A percentile compares a stretch with the other conserved stretches of the same genome.
These are phyloP conservation scores for Echinops telfairi DNA, from an alignment of 2,113 vertebrate genomes.

Conservation along the genomic window DNA sequence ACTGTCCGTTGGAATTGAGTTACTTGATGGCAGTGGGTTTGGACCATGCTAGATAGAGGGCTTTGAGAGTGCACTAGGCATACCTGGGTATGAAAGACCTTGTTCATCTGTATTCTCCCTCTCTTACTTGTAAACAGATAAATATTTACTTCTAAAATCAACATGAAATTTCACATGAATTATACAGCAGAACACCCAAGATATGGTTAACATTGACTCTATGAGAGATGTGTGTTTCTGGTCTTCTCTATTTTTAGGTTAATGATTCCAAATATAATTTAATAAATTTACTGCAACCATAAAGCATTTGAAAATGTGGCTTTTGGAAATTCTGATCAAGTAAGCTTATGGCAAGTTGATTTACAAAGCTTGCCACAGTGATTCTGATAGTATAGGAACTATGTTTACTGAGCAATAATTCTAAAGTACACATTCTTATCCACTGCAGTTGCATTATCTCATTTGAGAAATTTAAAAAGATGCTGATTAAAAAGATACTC, in stretches of 20 bases:
- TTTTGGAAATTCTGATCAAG: not conserved
- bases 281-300: not conserved
- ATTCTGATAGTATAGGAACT: not conserved
- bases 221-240: not conserved
- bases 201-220: not conserved
- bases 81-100: not conserved
- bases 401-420: not conserved
- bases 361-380: not conserved
- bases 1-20: too few species aligned
- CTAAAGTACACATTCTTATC: not conserved
- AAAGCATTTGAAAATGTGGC: too few species aligned
- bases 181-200: not conserved
- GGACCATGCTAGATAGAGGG: not conserved
- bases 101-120: not conserved
- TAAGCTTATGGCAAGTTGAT: not conserved
- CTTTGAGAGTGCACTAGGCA: not conserved
- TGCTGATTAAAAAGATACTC: not conserved
- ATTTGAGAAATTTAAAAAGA: not conserved
- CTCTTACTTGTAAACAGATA: not conserved
- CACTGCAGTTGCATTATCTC: not conserved
- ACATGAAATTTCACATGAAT: not conserved
- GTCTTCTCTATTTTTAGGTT: not conserved
- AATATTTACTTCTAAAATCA: not conserved
- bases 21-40: too few species aligned
- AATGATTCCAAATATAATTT: slow-evolving; percentile 20